Conservation (phyloP, 2,888 invertebrate genomes). For the Horisme vitalbata region DNA sequence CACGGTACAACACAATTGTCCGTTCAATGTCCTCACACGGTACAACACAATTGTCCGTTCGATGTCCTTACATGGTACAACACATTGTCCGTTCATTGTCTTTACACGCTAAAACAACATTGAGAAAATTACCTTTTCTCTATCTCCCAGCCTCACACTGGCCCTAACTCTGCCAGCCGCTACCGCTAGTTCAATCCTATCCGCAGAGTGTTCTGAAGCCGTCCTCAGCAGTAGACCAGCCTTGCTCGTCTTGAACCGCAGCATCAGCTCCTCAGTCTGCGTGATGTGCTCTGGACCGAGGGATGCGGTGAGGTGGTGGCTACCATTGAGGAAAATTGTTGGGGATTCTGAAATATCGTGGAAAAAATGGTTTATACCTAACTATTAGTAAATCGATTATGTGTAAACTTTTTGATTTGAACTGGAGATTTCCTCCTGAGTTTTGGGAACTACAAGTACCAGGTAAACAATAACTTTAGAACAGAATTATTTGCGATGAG, state of each 20-base stretch:
- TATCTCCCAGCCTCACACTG: constrained; percentile 91
- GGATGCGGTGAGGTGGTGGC: constrained; percentile 91
- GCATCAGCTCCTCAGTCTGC: constrained; percentile 94
- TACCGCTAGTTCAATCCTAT: constrained; percentile 92
- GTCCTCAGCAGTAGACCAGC: constrained; percentile 91
- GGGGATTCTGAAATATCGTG: constrained; percentile 86
- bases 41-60: too few relatives aligned
- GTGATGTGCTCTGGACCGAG: constrained; percentile 89
- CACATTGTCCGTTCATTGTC: too few relatives aligned
- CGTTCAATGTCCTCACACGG: too few relatives aligned
- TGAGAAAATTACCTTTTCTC: constrained; percentile 86
- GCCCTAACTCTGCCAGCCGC: constrained; percentile 92
- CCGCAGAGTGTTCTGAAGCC: constrained; percentile 89
- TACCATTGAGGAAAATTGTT: constrained; percentile 93
- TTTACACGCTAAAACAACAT: neutral
- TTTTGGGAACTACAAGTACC: too few relatives aligned
- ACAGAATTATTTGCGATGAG: too few relatives aligned
- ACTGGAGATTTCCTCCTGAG: too few relatives aligned
- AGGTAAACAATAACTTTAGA: too few relatives aligned
- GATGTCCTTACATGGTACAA: too few relatives aligned
- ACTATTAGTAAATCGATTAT: too few relatives aligned
- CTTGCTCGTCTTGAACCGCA: constrained; percentile 92
- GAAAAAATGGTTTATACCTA: too few relatives aligned
- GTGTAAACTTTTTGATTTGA: too few relatives aligned
- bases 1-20: too few relatives aligned